phyloP scores from a whole-genome alignment of 1,140 invertebrate genomes.

The Macrobrachium rosenbergii region DNA sequence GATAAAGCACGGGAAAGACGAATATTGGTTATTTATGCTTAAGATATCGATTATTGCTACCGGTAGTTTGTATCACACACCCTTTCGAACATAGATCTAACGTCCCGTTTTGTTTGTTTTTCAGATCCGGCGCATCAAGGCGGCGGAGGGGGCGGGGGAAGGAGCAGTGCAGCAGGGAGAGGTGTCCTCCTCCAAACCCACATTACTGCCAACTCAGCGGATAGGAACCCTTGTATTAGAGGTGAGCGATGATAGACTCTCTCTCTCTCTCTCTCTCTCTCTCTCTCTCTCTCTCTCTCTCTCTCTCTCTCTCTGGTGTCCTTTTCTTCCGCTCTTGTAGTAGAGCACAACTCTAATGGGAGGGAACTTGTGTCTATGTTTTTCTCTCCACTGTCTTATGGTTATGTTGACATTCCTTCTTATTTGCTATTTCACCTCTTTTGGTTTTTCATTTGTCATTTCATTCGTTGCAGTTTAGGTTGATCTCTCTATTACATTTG shows the following conservation, averaged over 20 bases:
- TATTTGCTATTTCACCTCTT: neutral
- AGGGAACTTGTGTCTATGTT: too few species aligned
- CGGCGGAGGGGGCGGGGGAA: slow-evolving; percentile 50
- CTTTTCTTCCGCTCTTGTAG: neutral
- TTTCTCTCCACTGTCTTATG: too few species aligned
- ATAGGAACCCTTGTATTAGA: slow-evolving; percentile 44
- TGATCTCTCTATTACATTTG: too few species aligned
- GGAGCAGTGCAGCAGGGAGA: slow-evolving; percentile 58
- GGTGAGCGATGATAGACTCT: slow-evolving; percentile 13
- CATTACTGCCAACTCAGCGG: slow-evolving; percentile 47
- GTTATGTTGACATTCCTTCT: too few species aligned
- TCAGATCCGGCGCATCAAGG: slow-evolving; percentile 57
- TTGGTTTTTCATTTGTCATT: neutral
- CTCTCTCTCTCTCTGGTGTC: neutral
- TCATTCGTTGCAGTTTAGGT: too few species aligned
- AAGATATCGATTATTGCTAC: too few species aligned
- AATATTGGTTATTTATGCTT: too few species aligned
- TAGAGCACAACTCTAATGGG: neutral
- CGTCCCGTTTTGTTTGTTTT: neutral
- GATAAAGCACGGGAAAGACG: too few species aligned
- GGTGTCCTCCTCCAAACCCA: slow-evolving; percentile 52
- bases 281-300: slow-evolving; percentile 4
- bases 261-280: slow-evolving; percentile 10
- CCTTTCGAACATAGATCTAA: neutral
- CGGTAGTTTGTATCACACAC: too few species aligned